Evolutionary conservation across 1,140 invertebrate genomes (phyloP), one percentile per base, ranked within the genome.

Genomic region (Drosophila leontia): DNA sequence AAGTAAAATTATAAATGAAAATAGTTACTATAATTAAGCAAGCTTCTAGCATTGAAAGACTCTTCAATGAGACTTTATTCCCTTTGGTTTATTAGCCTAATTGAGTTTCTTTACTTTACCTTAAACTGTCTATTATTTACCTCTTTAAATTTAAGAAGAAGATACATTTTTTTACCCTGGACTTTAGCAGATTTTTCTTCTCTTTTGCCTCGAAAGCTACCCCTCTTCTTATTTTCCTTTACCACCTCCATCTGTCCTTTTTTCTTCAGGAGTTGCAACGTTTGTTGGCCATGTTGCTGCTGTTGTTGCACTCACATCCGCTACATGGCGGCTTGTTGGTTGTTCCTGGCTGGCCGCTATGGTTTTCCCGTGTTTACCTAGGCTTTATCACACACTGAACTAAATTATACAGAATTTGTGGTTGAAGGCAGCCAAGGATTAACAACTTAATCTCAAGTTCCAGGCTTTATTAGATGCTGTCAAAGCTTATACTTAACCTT

Each of bases 231-330:
- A 19, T 26, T 50, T 29, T 48, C 23, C 34, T 23, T 23, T 34
- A 2, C 32, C 29, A 26, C 26, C 37, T 34, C n/a, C 26, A 26
- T 3, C 50, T 37, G 15, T 6, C 29, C 51, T 35, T 47, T 61
- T 61, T 37, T 48, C 26, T 41, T 32, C 29, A 44, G 34, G 71
- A 53, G 26, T 47, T 75, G 42, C 68, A 50, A 50, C 7, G 45
- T 47, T 23, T 47, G 23, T 48, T 26, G 42, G 51, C 50, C 23
- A 17, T 32, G 35, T 47, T 68, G 62, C 19, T 62, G 39, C 32
- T 56, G 61, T 42, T 75, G 65, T 51, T 59, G 65, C 75, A 71
- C 47, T 68, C 57, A 42, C 75, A 78, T 78, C 75, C 75, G 75
- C 62, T 78, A 58, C 63, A 78, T 58, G 75, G 48, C 62, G 57